Percentiles rank a stretch among this genome's conserved stretches.
These are phyloP conservation scores for Cryptophagus acutangulus DNA, from an alignment of 2,888 invertebrate species.

Conservation along the genomic window DNA sequence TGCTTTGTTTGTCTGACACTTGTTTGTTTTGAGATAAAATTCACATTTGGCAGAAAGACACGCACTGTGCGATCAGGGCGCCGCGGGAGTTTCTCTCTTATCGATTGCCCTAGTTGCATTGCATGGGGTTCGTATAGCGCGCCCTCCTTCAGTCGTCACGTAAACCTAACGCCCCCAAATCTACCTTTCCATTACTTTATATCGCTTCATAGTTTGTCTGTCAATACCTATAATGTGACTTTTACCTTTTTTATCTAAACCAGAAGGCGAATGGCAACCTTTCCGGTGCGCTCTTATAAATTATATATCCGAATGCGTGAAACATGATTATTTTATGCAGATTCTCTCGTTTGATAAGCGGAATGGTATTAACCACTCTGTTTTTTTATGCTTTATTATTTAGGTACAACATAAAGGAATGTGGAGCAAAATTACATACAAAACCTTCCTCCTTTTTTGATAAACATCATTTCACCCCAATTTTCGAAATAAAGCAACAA, in stretches of 20 bases:
- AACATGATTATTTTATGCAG: background rate
- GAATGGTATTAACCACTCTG: constrained; percentile 8
- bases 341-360: background rate
- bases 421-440: too few species aligned
- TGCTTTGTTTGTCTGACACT: constrained; percentile 28
- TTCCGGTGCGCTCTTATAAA: background rate
- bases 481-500: too few species aligned
- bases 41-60: constrained; percentile 43
- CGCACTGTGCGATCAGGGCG: constrained; percentile 48
- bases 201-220: constrained; percentile 12
- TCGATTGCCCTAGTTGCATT: constrained; percentile 66
- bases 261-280: background rate
- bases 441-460: too few species aligned
- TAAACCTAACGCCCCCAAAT: constrained; percentile 12
- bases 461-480: too few species aligned
- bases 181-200: constrained; percentile 17
- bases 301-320: constrained; percentile 3
- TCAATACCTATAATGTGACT: constrained; percentile 14
- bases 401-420: background rate
- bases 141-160: constrained; percentile 29
- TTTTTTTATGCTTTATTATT: background rate
- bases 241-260: constrained; percentile 15
- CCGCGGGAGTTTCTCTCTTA: constrained; percentile 45
- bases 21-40: constrained; percentile 37
- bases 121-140: constrained; percentile 50